Evolutionary conservation across 2,113 vertebrate genomes (phyloP), one percentile per base, ranked within the genome.

Genomic region (Jacana jacana): DNA sequence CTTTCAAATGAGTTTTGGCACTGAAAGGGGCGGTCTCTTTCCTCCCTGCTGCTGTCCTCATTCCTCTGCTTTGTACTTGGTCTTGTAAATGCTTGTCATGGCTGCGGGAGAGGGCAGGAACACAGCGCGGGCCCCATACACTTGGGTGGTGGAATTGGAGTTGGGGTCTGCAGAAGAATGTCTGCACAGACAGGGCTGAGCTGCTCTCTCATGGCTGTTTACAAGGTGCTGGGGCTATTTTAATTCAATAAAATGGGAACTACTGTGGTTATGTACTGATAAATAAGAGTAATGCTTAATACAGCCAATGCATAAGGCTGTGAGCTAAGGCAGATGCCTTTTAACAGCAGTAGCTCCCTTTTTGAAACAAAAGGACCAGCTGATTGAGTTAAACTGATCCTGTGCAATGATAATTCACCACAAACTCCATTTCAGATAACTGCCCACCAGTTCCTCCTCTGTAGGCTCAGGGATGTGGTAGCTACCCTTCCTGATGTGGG

Each of bases 331-430:
- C 68, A 86, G 63, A 48, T 95, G 73, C 33, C 51, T 78, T 70
- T 66, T 48, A 58, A 25, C 19, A 33, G 33, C 57, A 55, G 48
- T 78, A 51, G 54, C 44, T 81, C 25, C 23, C 16, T 80, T 54
- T 86, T 33, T 88, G 77, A 66, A 83, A 52, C 40, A 23, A 24
- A 66, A 88, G 25, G 31, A n/a, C 30, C 3, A n/a, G 58, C 24
- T 37, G 48, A 35, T 33, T 93, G 90, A 57, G 30, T 46, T 35
- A 83, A n/a, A 55, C 30, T 31, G 28, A 71, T 83, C 60, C 17
- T 1, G 3, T 49, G 49, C 72, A 63, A 20, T 0, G 0, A 31
- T n/a, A 86, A 3, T 58, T 90, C 44, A 14, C 46, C 5, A 3
- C 35, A 35, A 33, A 30, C 49, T 55, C 0, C 24, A 4, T 64